These are phyloP conservation scores for Hyphantria cunea DNA, from an alignment of 1,140 invertebrate genomes.

Conservation along the genomic window DNA sequence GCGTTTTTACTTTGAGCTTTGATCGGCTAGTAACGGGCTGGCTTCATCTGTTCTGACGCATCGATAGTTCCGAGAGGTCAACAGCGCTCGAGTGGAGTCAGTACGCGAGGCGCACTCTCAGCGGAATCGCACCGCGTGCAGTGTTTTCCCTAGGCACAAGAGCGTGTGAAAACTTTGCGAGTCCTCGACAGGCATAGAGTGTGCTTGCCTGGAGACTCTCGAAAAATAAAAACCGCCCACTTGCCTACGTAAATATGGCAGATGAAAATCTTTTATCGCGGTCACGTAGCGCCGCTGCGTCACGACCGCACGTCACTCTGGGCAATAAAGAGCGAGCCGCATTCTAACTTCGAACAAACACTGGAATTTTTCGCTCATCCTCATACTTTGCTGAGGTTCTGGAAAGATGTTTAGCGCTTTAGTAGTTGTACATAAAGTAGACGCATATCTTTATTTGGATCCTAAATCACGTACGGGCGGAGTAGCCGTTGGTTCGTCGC, in stretches of 20 bases:
- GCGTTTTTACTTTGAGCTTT: slow-evolving; percentile 53
- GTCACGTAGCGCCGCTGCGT: slow-evolving; percentile 77
- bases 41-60: slow-evolving; percentile 53
- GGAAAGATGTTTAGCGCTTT: slow-evolving; percentile 48
- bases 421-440: slow-evolving; percentile 48
- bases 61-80: slow-evolving; percentile 49
- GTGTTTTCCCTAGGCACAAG: slow-evolving; percentile 58
- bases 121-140: slow-evolving; percentile 35
- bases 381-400: slow-evolving; percentile 51
- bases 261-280: slow-evolving; percentile 81
- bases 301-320: slow-evolving; percentile 77
- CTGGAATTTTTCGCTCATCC: slow-evolving; percentile 73
- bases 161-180: slow-evolving; percentile 75
- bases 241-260: slow-evolving; percentile 79
- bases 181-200: slow-evolving; percentile 49
- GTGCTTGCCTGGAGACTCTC: slow-evolving; percentile 65
- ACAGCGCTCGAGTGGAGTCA: slow-evolving; percentile 39
- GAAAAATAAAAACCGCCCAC: slow-evolving; percentile 79
- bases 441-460: slow-evolving; percentile 69
- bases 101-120: slow-evolving; percentile 35
- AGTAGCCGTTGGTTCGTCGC: slow-evolving; percentile 46
- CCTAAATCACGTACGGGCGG: slow-evolving; percentile 57
- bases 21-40: slow-evolving; percentile 49
- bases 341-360: slow-evolving; percentile 79
- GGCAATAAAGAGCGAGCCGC: slow-evolving; percentile 75